Conservation (phyloP, 2,113 vertebrate species). For the Epinephelus fuscoguttatus region DNA sequence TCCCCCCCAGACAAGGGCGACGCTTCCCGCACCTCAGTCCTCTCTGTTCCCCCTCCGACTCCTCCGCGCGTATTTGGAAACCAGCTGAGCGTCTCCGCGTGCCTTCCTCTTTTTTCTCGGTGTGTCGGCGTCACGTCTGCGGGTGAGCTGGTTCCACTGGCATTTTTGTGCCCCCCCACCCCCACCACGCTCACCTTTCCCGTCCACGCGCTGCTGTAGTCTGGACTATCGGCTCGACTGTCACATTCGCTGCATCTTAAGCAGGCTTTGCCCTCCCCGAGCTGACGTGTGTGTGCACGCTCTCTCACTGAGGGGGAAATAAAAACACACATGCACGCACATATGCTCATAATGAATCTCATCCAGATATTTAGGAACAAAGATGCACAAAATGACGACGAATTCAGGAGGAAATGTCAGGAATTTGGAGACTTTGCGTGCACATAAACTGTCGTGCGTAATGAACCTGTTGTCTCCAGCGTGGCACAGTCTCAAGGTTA, state of each 20-base stretch:
- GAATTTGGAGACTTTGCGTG: not conserved
- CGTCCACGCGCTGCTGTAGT: constrained; percentile 69
- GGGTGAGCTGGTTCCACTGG: constrained; percentile 53
- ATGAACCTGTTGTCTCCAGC: constrained; percentile 63
- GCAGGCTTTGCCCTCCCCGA: constrained; percentile 81
- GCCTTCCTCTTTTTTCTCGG: constrained; percentile 4
- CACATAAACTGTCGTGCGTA: constrained; percentile 47
- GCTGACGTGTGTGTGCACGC: constrained; percentile 74
- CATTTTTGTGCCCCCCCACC: constrained; percentile 46
- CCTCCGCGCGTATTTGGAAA: constrained; percentile 49
- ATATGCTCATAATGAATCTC: constrained; percentile 22
- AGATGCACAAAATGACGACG: not conserved
- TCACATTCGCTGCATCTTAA: constrained; percentile 85
- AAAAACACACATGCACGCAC: constrained; percentile 38
- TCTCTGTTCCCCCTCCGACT: constrained; percentile 32
- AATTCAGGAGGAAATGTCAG: not conserved
- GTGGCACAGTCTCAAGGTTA: constrained; percentile 65
- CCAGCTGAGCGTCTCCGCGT: constrained; percentile 43
- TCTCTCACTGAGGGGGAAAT: constrained; percentile 58
- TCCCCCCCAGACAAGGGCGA: constrained; percentile 62
- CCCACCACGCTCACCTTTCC: constrained; percentile 53
- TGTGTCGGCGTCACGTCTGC: constrained; percentile 61
- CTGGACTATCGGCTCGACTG: constrained; percentile 74
- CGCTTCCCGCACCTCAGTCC: constrained; percentile 63
- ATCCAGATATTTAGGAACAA: constrained; percentile 15